Conservation (phyloP, 2,797 vertebrate genomes). For the Cynodonichthys magdalenae region DNA sequence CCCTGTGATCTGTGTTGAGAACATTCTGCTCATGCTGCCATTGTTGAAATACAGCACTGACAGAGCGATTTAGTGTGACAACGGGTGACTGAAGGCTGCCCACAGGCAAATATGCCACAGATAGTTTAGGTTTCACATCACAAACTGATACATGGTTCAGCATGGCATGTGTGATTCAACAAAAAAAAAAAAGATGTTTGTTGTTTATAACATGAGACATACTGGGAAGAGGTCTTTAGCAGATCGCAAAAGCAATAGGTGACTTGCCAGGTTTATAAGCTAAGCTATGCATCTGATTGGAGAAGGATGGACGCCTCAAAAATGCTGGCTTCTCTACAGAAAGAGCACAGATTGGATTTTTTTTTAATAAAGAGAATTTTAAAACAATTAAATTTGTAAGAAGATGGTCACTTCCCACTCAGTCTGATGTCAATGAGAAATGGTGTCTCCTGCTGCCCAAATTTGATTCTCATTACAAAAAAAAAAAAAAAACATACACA, state of each 20-base stretch:
- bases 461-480: slow-evolving; percentile 72
- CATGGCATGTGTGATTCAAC: slow-evolving; percentile 60
- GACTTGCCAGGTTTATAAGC: slow-evolving; percentile 45
- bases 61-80: slow-evolving; percentile 63
- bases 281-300: slow-evolving; percentile 45
- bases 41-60: slow-evolving; percentile 65
- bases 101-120: slow-evolving; percentile 73
- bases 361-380: slow-evolving; percentile 28
- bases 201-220: slow-evolving; percentile 53
- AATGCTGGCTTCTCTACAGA: slow-evolving; percentile 17
- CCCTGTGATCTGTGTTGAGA: slow-evolving; percentile 61
- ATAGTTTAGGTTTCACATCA: slow-evolving; percentile 60
- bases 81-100: slow-evolving; percentile 65
- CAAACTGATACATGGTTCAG: slow-evolving; percentile 46
- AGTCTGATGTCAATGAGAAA: slow-evolving; percentile 63
- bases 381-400: slow-evolving; percentile 56
- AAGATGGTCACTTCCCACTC: slow-evolving; percentile 57
- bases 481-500: slow-evolving; percentile 52
- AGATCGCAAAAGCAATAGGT: slow-evolving; percentile 60
- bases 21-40: slow-evolving; percentile 59
- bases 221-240: slow-evolving; percentile 51
- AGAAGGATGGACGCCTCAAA: slow-evolving; percentile 14
- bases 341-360: slow-evolving; percentile 27
- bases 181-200: slow-evolving; percentile 30
- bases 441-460: slow-evolving; percentile 62